Conservation (phyloP, 2,888 invertebrate genomes). For the Conomelus anceps region DNA sequence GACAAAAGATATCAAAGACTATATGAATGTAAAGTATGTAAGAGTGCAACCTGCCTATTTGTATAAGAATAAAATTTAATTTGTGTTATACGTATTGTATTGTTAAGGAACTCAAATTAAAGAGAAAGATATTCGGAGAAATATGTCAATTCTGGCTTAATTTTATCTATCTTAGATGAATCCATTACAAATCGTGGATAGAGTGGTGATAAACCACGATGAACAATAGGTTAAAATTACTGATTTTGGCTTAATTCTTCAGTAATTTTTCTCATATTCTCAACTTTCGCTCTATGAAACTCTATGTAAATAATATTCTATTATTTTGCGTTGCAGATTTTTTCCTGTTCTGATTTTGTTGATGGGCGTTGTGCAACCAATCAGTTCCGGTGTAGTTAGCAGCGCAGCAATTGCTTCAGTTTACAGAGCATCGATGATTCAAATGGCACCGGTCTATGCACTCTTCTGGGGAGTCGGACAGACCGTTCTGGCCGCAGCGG, state of each 20-base stretch:
- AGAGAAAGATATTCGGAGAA: too few species aligned
- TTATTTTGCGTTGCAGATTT: conserved; percentile 53
- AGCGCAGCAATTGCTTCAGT: conserved; percentile 93
- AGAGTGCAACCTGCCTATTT: too few species aligned
- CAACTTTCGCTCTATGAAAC: not conserved
- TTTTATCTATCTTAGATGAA: too few species aligned
- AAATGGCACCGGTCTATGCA: conserved; percentile 86
- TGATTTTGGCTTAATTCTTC: not conserved
- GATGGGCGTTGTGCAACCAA: conserved; percentile 84
- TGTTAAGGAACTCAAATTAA: too few species aligned
- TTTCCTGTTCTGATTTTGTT: conserved; percentile 80
- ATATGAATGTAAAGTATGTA: too few species aligned
- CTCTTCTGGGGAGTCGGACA: conserved; percentile 93
- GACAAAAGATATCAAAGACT: too few species aligned
- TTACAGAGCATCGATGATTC: conserved; percentile 79
- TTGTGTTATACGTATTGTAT: too few species aligned
- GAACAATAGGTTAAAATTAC: too few species aligned
- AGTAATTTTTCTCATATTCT: not conserved
- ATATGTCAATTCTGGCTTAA: too few species aligned
- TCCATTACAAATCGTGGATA: too few species aligned
- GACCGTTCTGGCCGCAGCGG: conserved; percentile 78
- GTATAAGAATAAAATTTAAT: too few species aligned
- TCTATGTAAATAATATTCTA: not conserved
- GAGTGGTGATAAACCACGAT: too few species aligned
- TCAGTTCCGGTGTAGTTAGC: conserved; percentile 79